Conservation (phyloP, 2,888 invertebrate species). For the Stenoptilia bipunctidactyla region DNA sequence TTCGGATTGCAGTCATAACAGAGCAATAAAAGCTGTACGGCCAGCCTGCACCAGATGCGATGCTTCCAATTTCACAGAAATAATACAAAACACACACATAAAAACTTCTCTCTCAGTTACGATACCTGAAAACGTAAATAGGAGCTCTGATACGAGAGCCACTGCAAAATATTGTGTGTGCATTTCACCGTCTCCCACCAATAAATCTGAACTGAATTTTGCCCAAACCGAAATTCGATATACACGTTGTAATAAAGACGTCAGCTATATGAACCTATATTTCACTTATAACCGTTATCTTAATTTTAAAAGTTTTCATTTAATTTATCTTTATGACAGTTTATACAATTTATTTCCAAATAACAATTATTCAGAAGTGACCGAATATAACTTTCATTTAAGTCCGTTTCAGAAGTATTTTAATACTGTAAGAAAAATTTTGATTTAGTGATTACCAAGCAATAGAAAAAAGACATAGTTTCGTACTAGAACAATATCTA, state of each 20-base stretch:
- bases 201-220: slow-evolving; percentile 10
- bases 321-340: too few relatives aligned
- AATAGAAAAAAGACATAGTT: too few relatives aligned
- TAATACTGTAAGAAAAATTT: too few relatives aligned
- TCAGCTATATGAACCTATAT: slow-evolving; percentile 7
- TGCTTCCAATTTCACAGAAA: slow-evolving; percentile 45
- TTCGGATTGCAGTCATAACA: slow-evolving; percentile 57
- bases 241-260: slow-evolving; percentile 15
- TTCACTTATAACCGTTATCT: too few relatives aligned
- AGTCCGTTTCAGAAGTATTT: too few relatives aligned
- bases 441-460: too few relatives aligned
- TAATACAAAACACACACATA: slow-evolving; percentile 39
- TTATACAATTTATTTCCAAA: too few relatives aligned
- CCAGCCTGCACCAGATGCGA: slow-evolving; percentile 45
- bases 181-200: slow-evolving; percentile 23
- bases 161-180: slow-evolving; percentile 35
- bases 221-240: slow-evolving; percentile 13
- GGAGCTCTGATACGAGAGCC: slow-evolving; percentile 35
- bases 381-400: too few relatives aligned
- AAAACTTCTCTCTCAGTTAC: slow-evolving; percentile 40
- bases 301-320: too few relatives aligned
- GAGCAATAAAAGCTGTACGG: slow-evolving; percentile 41
- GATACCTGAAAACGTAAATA: slow-evolving; percentile 53
- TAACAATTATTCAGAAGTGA: too few relatives aligned
- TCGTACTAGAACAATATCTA: too few relatives aligned